Percentiles rank a stretch among this genome's conserved stretches.
Conservation (phyloP, 2,113 vertebrate genomes). For the Nesogale talazaci region DNA sequence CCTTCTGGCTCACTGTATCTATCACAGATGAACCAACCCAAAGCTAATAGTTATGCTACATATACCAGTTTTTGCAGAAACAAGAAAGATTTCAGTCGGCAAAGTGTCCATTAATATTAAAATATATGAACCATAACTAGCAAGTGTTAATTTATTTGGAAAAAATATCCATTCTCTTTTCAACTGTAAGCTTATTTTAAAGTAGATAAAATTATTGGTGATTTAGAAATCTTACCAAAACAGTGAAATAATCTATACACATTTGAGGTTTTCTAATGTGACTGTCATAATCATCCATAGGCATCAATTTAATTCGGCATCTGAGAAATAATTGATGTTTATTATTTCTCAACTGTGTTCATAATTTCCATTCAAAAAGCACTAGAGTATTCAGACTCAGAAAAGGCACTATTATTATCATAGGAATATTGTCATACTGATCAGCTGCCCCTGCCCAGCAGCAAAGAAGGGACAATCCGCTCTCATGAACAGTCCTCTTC, state of each 20-base stretch:
- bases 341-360: constrained; percentile 23
- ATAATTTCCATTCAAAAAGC: constrained; percentile 55
- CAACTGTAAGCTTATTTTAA: constrained; percentile 40
- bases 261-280: constrained; percentile 16
- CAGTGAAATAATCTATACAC: constrained; percentile 10
- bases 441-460: background rate
- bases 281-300: background rate
- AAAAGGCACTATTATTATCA: background rate
- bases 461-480: background rate
- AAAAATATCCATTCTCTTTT: constrained; percentile 27
- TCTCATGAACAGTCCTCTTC: background rate
- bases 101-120: background rate
- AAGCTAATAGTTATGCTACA: background rate
- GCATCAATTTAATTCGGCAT: constrained; percentile 33
- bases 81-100: background rate
- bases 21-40: background rate
- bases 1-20: background rate
- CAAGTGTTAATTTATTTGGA: constrained; percentile 42
- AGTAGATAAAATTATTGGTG: constrained; percentile 15
- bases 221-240: constrained; percentile 21
- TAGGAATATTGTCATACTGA: background rate
- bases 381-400: background rate
- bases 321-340: background rate
- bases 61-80: background rate
- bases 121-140: background rate